Percentiles rank a stretch among this genome's conserved stretches.
These are phyloP conservation scores for Brenthis ino DNA, from an alignment of 2,888 invertebrate genomes.

Conservation along the genomic window DNA sequence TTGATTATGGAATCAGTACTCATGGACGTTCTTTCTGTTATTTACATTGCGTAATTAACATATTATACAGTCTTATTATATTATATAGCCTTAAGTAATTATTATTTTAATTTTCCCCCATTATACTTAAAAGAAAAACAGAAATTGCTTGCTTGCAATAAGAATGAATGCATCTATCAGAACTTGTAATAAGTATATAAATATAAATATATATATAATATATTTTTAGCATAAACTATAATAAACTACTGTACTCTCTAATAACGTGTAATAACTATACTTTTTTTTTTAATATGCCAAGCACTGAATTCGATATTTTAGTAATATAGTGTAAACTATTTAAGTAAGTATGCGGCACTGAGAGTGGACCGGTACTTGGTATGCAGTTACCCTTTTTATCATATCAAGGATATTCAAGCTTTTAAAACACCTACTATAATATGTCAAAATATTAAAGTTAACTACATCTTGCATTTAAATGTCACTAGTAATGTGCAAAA, in stretches of 20 bases:
- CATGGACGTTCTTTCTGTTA: not conserved
- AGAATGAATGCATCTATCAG: no score
- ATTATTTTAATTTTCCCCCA: no score
- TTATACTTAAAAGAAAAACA: no score
- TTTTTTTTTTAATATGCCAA: no score
- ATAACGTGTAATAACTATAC: no score
- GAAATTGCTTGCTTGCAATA: no score
- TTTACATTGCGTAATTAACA: not conserved
- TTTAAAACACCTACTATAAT: slow-evolving; percentile 20
- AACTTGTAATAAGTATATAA: no score
- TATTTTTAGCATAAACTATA: no score
- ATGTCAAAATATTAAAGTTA: slow-evolving; percentile 21
- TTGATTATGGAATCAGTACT: not conserved
- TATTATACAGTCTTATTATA: not conserved
- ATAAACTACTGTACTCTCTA: no score
- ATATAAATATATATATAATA: no score
- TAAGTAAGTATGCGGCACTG: slow-evolving; percentile 1
- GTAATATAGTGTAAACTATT: slow-evolving; percentile 7
- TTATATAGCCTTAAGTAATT: no score
- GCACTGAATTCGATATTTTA: not conserved
- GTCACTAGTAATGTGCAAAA: slow-evolving; percentile 2
- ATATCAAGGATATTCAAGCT: slow-evolving; percentile 28
- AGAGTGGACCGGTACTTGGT: slow-evolving; percentile 24
- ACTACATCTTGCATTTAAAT: slow-evolving; percentile 3
- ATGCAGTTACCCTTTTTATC: slow-evolving; percentile 36